Conservation (phyloP, 2,888 invertebrate species). For the Venustoraphidia nigricollis region DNA sequence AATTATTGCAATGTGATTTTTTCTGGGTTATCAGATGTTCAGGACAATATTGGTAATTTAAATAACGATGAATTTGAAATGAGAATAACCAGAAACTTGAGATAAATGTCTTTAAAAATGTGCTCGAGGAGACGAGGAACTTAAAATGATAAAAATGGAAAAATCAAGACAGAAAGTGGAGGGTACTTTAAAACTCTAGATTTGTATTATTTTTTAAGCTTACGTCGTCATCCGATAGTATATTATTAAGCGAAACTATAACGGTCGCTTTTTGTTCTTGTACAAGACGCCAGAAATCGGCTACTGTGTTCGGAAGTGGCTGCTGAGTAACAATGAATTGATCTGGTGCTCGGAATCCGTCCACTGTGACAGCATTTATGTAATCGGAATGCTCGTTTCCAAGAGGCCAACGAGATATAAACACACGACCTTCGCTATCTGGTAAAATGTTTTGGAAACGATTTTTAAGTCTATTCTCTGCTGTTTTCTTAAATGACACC, state of each 20-base stretch:
- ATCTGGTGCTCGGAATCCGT: constrained; percentile 22
- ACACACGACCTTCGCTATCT: constrained; percentile 20
- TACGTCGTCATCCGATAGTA: constrained; percentile 23
- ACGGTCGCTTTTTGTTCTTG: constrained; percentile 23
- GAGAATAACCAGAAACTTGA: no score
- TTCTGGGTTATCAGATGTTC: no score
- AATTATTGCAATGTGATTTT: no score
- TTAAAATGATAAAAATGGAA: no score
- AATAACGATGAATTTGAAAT: no score
- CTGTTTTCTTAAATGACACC: no score
- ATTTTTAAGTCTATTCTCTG: constrained; percentile 19
- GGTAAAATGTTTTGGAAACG: constrained; percentile 25
- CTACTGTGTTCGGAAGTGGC: constrained; percentile 26
- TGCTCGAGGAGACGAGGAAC: no score
- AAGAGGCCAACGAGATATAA: constrained; percentile 22
- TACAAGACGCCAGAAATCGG: constrained; percentile 31
- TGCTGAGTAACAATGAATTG: constrained; percentile 29
- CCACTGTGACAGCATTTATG: constrained; percentile 29
- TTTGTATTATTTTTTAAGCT: constrained; percentile 4
- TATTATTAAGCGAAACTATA: constrained; percentile 26
- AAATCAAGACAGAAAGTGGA: no score
- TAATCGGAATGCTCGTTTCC: constrained; percentile 26
- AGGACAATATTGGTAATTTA: no score
- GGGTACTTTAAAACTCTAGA: neutral
- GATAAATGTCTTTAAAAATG: no score